phyloP scores from a whole-genome alignment of 2,797 vertebrate genomes.

The Rallus crepitans region DNA sequence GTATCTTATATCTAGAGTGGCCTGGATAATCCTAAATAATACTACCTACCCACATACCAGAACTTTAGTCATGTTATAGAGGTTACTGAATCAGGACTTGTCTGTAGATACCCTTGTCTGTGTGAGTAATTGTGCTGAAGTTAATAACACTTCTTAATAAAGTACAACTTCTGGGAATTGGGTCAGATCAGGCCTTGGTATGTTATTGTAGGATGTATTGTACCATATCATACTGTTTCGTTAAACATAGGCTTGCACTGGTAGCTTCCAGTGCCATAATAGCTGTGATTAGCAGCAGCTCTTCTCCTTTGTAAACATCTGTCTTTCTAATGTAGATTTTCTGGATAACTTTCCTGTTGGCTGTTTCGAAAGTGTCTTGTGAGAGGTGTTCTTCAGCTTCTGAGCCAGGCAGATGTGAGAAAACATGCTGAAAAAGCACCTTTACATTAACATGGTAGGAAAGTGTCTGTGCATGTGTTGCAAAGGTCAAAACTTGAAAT shows the following conservation, averaged over 20 bases:
- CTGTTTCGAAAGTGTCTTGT: background rate
- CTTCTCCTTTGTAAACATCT: background rate
- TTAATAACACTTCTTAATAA: background rate
- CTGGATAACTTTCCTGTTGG: background rate
- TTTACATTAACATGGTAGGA: background rate
- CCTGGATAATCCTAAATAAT: background rate
- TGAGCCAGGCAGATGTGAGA: background rate
- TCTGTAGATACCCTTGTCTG: background rate
- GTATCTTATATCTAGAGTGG: background rate
- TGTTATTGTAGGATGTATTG: background rate
- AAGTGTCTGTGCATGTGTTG: background rate
- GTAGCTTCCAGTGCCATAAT: background rate
- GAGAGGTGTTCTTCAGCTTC: background rate
- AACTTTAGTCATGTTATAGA: background rate
- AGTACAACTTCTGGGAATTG: conserved; percentile 8
- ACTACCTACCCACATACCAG: background rate
- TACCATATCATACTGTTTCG: background rate
- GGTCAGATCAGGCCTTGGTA: conserved; percentile 17
- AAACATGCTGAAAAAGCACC: background rate
- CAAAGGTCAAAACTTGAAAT: background rate
- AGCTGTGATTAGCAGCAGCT: background rate
- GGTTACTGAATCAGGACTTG: conserved; percentile 21
- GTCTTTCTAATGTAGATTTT: background rate
- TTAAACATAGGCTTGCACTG: background rate
- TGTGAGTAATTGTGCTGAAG: background rate